Base-by-base conservation (phyloP, 2,888 invertebrate species). In the Zeuzera pyrina region DNA sequence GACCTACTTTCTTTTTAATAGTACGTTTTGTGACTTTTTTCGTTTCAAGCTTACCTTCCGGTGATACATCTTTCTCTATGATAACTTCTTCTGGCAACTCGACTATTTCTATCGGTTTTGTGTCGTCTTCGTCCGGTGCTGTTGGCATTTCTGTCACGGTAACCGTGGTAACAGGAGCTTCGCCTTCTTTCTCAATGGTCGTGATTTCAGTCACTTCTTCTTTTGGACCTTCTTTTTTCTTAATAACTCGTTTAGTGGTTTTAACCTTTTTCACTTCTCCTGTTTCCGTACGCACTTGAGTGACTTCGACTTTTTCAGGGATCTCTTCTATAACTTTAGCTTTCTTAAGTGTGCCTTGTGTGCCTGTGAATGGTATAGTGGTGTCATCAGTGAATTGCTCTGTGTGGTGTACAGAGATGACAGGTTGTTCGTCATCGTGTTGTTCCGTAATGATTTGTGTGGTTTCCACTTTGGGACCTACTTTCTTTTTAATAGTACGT, bases 401-500 rank as follows among this genome's bases (percentile, higher is more conserved):
- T n/a, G 35, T 40, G 16, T 23, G 40, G 30, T 40, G 37, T 29
- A 45, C 38, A 2, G 43, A 40, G 1, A 39, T 38, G 29, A 49
- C 39, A 3, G 47, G 45, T 41, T 28, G 41, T 33, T 54, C 39
- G 23, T 49, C 42, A 3, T 70, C 60, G 37, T 64, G 62, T 39
- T 70, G 66, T 35, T 56, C 42, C 7, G 52, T 12, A 2, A 71
- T 60, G n/a, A 74, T 74, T 49, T 76, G 77, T 1, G 85, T 81
- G 5, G 74, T 56, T 45, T 83, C 81, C 38, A 70, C 53, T 30
- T 79, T 77, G 0, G 55, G 52, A 1, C 73, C 84, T 27, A 57
- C 47, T 38, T 59, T 50, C 42, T 59, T 52, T 33, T 59, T 64
- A 15, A 54, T 62, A 1, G 57, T 42, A 11, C 56, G 49, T 34